Percentiles rank a stretch among this genome's conserved stretches.
phyloP scores from a whole-genome alignment of 2,797 vertebrate species.

The Balearica regulorum region DNA sequence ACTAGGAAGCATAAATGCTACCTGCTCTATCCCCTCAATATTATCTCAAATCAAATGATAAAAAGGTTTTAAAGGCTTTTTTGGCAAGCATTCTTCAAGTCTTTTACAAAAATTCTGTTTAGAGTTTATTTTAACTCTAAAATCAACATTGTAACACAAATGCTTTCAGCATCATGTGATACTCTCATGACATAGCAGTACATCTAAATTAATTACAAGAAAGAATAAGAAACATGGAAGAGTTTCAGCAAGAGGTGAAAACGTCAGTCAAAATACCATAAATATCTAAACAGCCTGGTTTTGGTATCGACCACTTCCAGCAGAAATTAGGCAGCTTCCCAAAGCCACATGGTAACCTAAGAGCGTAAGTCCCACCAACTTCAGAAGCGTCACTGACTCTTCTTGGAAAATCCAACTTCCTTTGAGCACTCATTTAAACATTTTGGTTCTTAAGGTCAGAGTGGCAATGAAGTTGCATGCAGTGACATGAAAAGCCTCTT shows the following conservation, averaged over 20 bases:
- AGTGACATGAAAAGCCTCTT: conserved; percentile 47
- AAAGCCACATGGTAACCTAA: neutral
- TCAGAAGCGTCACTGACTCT: conserved; percentile 20
- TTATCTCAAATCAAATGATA: neutral
- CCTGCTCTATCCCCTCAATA: neutral
- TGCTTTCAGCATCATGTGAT: conserved; percentile 12
- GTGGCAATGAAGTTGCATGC: conserved; percentile 46
- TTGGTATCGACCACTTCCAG: conserved; percentile 19
- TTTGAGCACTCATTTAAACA: conserved; percentile 12
- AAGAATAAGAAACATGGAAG: conserved; percentile 62
- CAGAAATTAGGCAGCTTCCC: conserved; percentile 31
- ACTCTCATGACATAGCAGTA: neutral
- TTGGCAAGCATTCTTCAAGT: neutral
- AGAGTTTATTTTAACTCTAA: neutral
- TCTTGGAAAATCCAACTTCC: conserved; percentile 18
- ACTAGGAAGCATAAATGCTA: neutral
- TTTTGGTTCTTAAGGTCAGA: conserved; percentile 47
- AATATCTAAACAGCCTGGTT: neutral
- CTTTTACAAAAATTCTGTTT: neutral
- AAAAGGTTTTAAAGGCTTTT: neutral
- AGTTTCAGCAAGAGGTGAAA: conserved; percentile 56
- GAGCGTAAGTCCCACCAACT: neutral
- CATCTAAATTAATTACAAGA: neutral
- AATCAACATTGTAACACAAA: conserved; percentile 2
- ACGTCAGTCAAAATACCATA: conserved; percentile 9